Base-by-base conservation (phyloP, 2,113 vertebrate genomes). In the Podilymbus podiceps region DNA sequence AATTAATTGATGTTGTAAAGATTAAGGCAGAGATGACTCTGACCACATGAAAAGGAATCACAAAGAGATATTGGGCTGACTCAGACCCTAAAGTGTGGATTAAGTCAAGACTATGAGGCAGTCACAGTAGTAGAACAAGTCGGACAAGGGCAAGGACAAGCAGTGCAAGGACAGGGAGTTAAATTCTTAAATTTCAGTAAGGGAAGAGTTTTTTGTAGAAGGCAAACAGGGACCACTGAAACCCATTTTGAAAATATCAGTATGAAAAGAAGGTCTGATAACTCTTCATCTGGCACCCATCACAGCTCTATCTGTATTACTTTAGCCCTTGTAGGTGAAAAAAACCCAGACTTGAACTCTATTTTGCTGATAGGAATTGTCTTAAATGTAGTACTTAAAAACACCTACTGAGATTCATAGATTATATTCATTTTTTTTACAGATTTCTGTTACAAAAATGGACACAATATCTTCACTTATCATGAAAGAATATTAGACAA, bases 401-500 rank as follows among this genome's bases (percentile, higher is more conserved):
- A 17, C 13, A 71, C 8, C 16, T 49, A 31, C 11, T 60, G 38
- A 85, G 38, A 82, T 50, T 53, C 23, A n/a, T n/a, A 66, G n/a
- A 13, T 47, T 76, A n/a, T 72, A 53, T 30, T 38, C 6, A 16
- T 15, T 11, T 2, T 59, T 91, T 79, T 46, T 66, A 78, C 23
- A 49, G 12, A 77, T 59, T 82, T 88, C 6, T 59, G 4, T 35
- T 67, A 53, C 5, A 52, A 90, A 86, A 86, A 35, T 31, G 19
- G 30, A 12, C 23, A 64, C 1, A 0, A 4, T 33, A 56, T 3
- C 11, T 68, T 69, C 38, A 67, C 5, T 67, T 6, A 27, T 47
- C 8, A 14, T n/a, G 28, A 68, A 73, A 67, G 47, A 47, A 33
- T 46, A 35, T 53, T 72, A 62, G 24, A 27, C 7, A 18, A 62